Percentiles rank a stretch among this genome's conserved stretches.
Conservation (phyloP, 2,888 invertebrate species). For the Bembecia ichneumoniformis region DNA sequence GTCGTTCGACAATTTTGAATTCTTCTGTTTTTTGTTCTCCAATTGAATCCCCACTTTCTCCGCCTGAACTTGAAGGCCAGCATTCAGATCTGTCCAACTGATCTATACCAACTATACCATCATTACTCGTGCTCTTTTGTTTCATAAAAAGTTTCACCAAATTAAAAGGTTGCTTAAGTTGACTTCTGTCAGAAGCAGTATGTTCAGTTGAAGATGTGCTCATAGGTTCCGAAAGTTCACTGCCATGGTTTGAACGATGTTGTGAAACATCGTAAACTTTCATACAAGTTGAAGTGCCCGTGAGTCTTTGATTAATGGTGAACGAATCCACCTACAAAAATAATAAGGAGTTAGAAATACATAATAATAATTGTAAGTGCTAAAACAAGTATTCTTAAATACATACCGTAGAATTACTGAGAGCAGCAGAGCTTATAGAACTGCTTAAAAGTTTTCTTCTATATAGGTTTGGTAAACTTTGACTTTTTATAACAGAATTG, state of each 20-base stretch:
- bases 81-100: conserved; percentile 81
- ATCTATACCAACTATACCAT: conserved; percentile 81
- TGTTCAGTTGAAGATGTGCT: conserved; percentile 68
- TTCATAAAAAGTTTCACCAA: conserved; percentile 91
- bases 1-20: conserved; percentile 39
- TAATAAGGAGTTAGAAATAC: conserved; percentile 16
- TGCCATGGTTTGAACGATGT: conserved; percentile 51
- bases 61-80: conserved; percentile 80
- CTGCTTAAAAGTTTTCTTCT: conserved; percentile 67
- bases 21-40: conserved; percentile 53
- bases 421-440: conserved; percentile 68
- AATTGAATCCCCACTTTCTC: conserved; percentile 73
- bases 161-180: conserved; percentile 81
- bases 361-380: conserved; percentile 5
- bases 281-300: conserved; percentile 56
- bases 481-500: conserved; percentile 78
- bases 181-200: conserved; percentile 61
- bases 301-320: conserved; percentile 57
- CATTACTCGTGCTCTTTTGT: conserved; percentile 87
- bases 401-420: conserved; percentile 81
- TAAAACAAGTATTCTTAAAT: background rate
- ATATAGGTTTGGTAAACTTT: conserved; percentile 84
- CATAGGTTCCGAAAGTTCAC: conserved; percentile 67
- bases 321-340: conserved; percentile 63
- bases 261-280: conserved; percentile 66